A percentile compares a stretch with the other conserved stretches of the same genome.
Evolutionary conservation across 2,888 invertebrate species (phyloP).

Genomic region (Poecilobothrus nobilitatus): DNA sequence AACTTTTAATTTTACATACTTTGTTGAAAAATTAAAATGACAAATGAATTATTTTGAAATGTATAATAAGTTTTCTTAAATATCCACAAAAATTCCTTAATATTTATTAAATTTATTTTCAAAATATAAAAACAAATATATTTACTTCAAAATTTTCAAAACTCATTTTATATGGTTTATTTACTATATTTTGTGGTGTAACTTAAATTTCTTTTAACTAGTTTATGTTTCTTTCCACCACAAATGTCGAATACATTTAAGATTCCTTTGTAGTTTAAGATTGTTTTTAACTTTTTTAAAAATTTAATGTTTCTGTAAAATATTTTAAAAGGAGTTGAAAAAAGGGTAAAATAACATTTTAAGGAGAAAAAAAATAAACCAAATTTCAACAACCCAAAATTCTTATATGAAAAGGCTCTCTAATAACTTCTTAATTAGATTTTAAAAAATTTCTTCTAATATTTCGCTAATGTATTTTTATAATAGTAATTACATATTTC

Average conservation of each 20-base stretch:
- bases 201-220: not conserved
- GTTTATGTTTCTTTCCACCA: too few relatives aligned
- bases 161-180: not conserved
- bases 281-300: too few relatives aligned
- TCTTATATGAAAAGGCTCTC: not conserved
- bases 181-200: not conserved
- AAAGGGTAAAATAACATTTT: too few relatives aligned
- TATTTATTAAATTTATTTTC: not conserved
- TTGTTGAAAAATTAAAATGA: not conserved
- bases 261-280: too few relatives aligned
- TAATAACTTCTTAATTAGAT: not conserved
- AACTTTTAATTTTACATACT: too few relatives aligned
- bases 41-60: not conserved
- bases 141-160: too few relatives aligned
- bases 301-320: too few relatives aligned
- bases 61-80: conserved; percentile 5
- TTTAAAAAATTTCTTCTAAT: not conserved
- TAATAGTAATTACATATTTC: not conserved
- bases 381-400: not conserved
- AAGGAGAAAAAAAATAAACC: too few relatives aligned
- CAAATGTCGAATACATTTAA: too few relatives aligned
- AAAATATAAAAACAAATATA: conserved; percentile 18
- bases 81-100: conserved; percentile 10
- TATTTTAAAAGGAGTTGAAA: too few relatives aligned
- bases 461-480: not conserved